phyloP scores from a whole-genome alignment of 1,140 invertebrate species.

The Trypoxylus dichotomus region DNA sequence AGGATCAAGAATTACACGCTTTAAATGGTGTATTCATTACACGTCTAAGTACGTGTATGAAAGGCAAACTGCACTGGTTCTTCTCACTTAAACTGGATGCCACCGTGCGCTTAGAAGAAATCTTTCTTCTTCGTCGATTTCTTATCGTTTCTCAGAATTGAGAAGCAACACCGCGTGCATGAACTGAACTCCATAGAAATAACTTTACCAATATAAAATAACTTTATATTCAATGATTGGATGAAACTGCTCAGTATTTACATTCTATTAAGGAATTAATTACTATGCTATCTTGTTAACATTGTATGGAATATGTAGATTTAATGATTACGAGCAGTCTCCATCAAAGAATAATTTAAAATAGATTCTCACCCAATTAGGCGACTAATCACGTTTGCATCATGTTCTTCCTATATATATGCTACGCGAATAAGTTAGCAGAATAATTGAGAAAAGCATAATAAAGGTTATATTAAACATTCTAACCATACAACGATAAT shows the following conservation, averaged over 20 bases:
- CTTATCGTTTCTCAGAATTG: neutral
- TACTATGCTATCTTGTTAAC: too few species aligned
- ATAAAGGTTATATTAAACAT: too few species aligned
- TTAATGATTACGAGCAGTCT: too few species aligned
- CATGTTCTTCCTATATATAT: too few species aligned
- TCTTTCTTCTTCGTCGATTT: neutral
- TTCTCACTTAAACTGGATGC: neutral
- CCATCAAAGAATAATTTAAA: too few species aligned
- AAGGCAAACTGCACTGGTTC: neutral
- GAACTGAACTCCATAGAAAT: neutral
- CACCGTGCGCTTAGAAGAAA: neutral
- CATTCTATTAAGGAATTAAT: neutral
- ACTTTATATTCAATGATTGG: neutral
- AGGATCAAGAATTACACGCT: neutral
- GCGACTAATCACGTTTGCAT: too few species aligned
- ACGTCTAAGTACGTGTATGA: neutral
- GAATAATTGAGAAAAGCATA: too few species aligned
- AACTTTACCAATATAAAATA: neutral
- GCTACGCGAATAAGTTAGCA: too few species aligned
- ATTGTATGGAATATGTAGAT: too few species aligned
- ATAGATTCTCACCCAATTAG: too few species aligned
- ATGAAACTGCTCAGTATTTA: neutral
- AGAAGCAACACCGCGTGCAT: neutral
- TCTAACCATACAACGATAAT: too few species aligned
- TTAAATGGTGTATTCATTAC: neutral